phyloP scores from a whole-genome alignment of 2,113 vertebrate genomes.

The Calypte anna region DNA sequence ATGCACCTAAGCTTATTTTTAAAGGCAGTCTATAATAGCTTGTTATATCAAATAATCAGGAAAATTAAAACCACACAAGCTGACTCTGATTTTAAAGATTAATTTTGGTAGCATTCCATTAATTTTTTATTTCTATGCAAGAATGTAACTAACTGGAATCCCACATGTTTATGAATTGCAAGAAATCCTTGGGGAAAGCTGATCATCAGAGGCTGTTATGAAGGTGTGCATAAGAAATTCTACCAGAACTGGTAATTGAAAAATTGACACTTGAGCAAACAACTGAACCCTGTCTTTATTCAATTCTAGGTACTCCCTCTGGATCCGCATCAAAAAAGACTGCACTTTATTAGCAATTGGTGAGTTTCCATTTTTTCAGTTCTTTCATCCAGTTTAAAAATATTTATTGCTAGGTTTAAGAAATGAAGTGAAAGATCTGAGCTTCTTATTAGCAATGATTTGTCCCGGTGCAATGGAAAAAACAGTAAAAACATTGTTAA shows the following conservation, averaged over 20 bases:
- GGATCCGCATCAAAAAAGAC: background rate
- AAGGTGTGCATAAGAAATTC: background rate
- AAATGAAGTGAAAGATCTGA: background rate
- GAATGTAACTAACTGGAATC: background rate
- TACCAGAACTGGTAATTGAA: background rate
- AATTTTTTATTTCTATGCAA: background rate
- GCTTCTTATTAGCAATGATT: background rate
- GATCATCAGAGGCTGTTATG: background rate
- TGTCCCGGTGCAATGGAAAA: background rate
- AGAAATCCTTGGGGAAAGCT: background rate
- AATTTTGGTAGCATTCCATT: background rate
- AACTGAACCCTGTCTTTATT: slow-evolving; percentile 11
- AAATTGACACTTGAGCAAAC: background rate
- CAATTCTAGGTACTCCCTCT: slow-evolving; percentile 6
- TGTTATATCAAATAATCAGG: background rate
- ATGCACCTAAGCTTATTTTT: background rate
- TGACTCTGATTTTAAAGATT: background rate
- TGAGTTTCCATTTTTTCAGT: slow-evolving; percentile 2
- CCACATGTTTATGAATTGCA: background rate
- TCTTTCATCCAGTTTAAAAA: background rate
- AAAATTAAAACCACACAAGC: background rate
- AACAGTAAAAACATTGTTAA: background rate
- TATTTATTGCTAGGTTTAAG: background rate
- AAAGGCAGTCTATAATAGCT: background rate
- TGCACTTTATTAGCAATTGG: background rate